A percentile compares a stretch with the other conserved stretches of the same genome.
phyloP scores from a whole-genome alignment of 1,140 invertebrate species.

The Drosophila littoralis region DNA sequence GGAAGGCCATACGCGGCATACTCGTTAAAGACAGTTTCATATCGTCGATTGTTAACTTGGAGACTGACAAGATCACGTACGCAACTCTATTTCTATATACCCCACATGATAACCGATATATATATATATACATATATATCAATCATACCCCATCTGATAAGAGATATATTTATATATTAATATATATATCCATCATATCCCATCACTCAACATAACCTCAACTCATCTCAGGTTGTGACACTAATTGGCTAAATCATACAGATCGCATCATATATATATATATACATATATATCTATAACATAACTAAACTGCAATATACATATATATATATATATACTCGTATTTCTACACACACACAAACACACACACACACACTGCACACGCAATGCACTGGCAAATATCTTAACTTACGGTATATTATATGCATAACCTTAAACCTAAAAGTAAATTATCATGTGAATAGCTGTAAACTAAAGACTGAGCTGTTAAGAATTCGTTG shows the following conservation, averaged over 20 bases:
- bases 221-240: conserved; percentile 38
- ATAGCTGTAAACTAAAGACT: conserved; percentile 33
- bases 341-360: conserved; percentile 34
- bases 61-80: conserved; percentile 97
- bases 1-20: conserved; percentile 96
- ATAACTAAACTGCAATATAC: conserved; percentile 33
- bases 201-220: conserved; percentile 11
- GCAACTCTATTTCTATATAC: conserved; percentile 84
- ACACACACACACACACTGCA: conserved; percentile 58
- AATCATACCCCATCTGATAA: conserved; percentile 20
- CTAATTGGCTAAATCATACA: conserved; percentile 15
- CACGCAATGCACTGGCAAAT: conserved; percentile 78
- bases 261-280: conserved; percentile 26
- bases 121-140: conserved; percentile 72
- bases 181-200: conserved; percentile 73
- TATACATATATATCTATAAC: conserved; percentile 38
- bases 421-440: conserved; percentile 26
- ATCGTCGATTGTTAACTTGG: conserved; percentile 98
- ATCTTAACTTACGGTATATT: conserved; percentile 47
- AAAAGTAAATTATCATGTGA: conserved; percentile 14
- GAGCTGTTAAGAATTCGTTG: conserved; percentile 12
- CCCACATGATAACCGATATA: conserved; percentile 59
- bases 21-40: conserved; percentile 99
- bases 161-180: conserved; percentile 29
- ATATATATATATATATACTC: conserved; percentile 49